These are phyloP conservation scores for Apamea anceps DNA, from an alignment of 2,888 invertebrate genomes.

Conservation along the genomic window DNA sequence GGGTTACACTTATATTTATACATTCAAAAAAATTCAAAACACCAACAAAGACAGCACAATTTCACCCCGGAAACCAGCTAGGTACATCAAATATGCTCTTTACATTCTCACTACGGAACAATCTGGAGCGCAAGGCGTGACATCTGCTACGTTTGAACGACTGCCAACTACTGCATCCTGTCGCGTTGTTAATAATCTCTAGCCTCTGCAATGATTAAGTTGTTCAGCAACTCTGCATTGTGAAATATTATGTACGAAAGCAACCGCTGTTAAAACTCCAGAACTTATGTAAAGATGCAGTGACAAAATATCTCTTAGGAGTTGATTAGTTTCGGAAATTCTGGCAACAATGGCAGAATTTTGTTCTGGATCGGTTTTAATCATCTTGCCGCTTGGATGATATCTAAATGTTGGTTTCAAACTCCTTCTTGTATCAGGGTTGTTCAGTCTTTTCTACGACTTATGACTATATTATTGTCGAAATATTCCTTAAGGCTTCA, in stretches of 20 bases:
- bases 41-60: not conserved
- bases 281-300: not conserved
- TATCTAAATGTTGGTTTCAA: not conserved
- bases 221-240: conserved; percentile 31
- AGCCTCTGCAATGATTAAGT: conserved; percentile 58
- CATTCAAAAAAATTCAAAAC: not conserved
- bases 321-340: conserved; percentile 1
- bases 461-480: no score
- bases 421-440: not conserved
- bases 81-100: conserved; percentile 49
- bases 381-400: not conserved
- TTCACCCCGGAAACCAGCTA: not conserved
- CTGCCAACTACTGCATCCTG: conserved; percentile 70
- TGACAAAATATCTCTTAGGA: not conserved
- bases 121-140: conserved; percentile 44
- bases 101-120: conserved; percentile 49
- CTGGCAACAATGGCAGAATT: not conserved
- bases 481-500: not conserved
- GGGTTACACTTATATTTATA: no score
- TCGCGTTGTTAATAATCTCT: conserved; percentile 50
- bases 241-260: conserved; percentile 17
- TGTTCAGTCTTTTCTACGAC: not conserved
- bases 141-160: conserved; percentile 65
- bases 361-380: not conserved
- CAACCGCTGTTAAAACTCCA: conserved; percentile 5